Evolutionary conservation across 2,888 invertebrate species (phyloP), one percentile per base, ranked within the genome.

Genomic region (Phaedon cochleariae): DNA sequence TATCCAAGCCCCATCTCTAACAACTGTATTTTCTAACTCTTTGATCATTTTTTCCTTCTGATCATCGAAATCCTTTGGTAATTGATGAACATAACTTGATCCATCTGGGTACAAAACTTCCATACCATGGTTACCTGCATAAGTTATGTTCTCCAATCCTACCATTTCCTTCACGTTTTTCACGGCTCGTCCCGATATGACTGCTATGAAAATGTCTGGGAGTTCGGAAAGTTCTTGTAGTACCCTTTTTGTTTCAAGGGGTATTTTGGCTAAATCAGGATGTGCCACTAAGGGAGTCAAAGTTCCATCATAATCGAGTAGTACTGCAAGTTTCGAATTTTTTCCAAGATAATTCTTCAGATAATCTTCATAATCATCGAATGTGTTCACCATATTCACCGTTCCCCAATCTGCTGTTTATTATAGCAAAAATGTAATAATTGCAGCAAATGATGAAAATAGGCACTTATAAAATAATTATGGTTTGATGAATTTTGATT

Each of bases 41-140:
- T 93, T 92, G 68, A 94, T 87, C 52, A 95, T 84, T 63, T 88
- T 87, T 21, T 89, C 90, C 41, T 93, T 92, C 82, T 93, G 92
- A 67, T 89, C 90, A 76, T 93, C 91, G 73, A 90, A 90, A 76
- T 93, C 92, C 71, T 90, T 87, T 0, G 95, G 95, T 91, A 95
- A 93, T 0, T 95, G 94, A 82, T 95, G 94, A 0, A 93, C 91
- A 79, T 95, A 95, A 83, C 91, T 93, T 79, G 92, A 93, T 62
- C 95, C 95, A 78, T 95, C 94, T 0, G 95, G 94, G 81, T 94
- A 95, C 10, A 94, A 82, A 76, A 95, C 94, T 84, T 95, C 94
- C 67, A 95, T 41, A 4, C 95, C 95, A 79, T 95, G 95, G 83
- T 92, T 94, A 31, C 95, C 95, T 0, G 95, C 95, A 79, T 95